A percentile compares a stretch with the other conserved stretches of the same genome.
Evolutionary conservation across 1,140 invertebrate genomes (phyloP).

Genomic region (Meloidogyne exigua): DNA sequence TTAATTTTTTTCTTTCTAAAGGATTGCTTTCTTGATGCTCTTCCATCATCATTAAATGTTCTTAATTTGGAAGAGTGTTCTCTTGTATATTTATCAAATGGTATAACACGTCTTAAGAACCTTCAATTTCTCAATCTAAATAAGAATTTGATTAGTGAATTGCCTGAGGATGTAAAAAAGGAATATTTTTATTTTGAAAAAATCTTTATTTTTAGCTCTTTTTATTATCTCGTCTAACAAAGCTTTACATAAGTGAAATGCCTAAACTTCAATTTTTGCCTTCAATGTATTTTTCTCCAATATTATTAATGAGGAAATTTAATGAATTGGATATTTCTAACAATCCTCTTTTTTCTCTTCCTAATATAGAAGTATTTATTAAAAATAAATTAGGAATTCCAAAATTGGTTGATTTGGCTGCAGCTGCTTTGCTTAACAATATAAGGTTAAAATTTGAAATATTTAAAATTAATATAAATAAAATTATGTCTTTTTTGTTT

Average conservation of each 20-base stretch:
- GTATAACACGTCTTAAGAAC: conserved; percentile 12
- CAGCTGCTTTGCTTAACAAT: conserved; percentile 25
- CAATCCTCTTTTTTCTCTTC: not conserved
- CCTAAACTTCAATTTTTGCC: not conserved
- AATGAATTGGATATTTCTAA: not conserved
- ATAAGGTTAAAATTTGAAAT: no score
- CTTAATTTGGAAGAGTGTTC: conserved; percentile 16
- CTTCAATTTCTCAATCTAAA: conserved; percentile 10
- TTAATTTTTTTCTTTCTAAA: conserved; percentile 1
- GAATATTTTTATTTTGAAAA: not conserved
- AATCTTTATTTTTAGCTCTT: not conserved
- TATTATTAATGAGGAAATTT: not conserved
- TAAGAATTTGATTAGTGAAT: conserved; percentile 13
- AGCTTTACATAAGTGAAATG: not conserved
- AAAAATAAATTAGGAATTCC: not conserved
- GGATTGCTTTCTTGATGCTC: conserved; percentile 23
- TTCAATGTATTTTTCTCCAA: not conserved
- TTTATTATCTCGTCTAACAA: not conserved
- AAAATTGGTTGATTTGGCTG: conserved; percentile 9
- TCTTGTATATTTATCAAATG: conserved; percentile 7
- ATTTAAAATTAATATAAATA: no score
- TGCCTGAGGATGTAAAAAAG: conserved; percentile 29
- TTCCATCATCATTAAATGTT: conserved; percentile 6
- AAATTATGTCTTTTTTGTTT: not conserved
- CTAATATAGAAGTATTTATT: not conserved